phyloP scores from a whole-genome alignment of 2,888 invertebrate species.

The Boloria euphrosyne region DNA sequence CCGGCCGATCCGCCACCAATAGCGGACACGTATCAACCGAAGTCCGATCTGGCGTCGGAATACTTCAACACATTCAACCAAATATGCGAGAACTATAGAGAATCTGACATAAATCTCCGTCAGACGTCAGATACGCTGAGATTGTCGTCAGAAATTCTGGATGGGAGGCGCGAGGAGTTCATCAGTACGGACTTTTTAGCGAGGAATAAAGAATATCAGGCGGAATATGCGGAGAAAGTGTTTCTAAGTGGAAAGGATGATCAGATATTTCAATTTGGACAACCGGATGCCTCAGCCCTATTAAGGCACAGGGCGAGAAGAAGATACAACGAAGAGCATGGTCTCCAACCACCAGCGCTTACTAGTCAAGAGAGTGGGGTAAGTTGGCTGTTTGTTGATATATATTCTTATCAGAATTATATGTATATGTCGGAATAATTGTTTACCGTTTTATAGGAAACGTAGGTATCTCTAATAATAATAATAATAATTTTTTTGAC shows the following conservation, averaged over 20 bases:
- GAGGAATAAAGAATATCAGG: conserved; percentile 35
- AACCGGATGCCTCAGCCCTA: conserved; percentile 82
- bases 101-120: conserved; percentile 63
- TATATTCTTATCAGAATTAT: no score
- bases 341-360: conserved; percentile 66
- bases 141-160: conserved; percentile 68
- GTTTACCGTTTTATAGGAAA: no score
- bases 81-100: conserved; percentile 73
- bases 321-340: conserved; percentile 72
- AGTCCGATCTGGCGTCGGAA: conserved; percentile 66
- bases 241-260: conserved; percentile 64
- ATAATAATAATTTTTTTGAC: no score
- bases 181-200: conserved; percentile 49
- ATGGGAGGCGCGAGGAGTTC: conserved; percentile 49
- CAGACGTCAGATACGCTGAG: conserved; percentile 71
- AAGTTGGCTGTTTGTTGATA: conserved; percentile 50
- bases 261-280: conserved; percentile 80
- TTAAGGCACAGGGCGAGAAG: conserved; percentile 75
- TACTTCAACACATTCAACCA: conserved; percentile 78
- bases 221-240: conserved; percentile 69
- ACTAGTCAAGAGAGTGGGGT: conserved; percentile 81
- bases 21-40: conserved; percentile 65
- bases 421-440: no score
- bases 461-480: no score
- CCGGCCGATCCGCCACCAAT: conserved; percentile 83